Evolutionary conservation across 1,140 invertebrate genomes (phyloP).

Genomic region (Drosophila nebulosa): DNA sequence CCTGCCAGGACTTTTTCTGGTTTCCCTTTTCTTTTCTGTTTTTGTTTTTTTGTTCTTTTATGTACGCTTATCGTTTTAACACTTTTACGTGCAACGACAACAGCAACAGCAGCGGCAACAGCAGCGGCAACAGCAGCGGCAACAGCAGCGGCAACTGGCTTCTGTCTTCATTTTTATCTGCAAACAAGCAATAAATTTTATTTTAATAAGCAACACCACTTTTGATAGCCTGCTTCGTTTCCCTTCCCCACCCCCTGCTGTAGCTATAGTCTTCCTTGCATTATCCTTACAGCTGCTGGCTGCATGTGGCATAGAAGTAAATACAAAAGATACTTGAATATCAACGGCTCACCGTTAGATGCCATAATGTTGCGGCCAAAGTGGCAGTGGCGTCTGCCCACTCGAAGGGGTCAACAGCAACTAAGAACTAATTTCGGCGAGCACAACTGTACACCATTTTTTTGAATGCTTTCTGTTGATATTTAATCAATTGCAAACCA

Average conservation of each 20-base stretch:
- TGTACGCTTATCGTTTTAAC: conserved; percentile 71
- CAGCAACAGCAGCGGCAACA: neutral
- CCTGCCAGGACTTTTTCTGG: neutral
- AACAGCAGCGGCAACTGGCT: conserved; percentile 18
- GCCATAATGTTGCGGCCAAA: conserved; percentile 44
- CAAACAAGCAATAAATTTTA: conserved; percentile 77
- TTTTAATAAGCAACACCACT: conserved; percentile 77
- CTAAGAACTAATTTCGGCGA: neutral
- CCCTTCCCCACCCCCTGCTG: neutral
- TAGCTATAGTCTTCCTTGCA: neutral
- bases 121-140: conserved; percentile 8
- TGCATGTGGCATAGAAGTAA: conserved; percentile 50
- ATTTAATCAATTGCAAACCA: too few species aligned
- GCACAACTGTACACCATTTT: neutral
- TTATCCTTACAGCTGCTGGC: neutral
- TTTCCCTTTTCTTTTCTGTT: neutral
- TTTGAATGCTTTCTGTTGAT: too few species aligned
- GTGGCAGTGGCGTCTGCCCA: conserved; percentile 34
- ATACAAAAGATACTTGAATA: conserved; percentile 66
- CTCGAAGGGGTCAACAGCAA: neutral
- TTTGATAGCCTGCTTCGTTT: conserved; percentile 51
- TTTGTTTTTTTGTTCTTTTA: conserved; percentile 12
- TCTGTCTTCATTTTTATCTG: conserved; percentile 73
- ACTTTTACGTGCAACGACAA: conserved; percentile 45
- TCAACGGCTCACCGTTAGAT: conserved; percentile 48